Percentiles rank a stretch among this genome's conserved stretches.
Conservation (phyloP, 2,797 vertebrate genomes). For the Lemur catta region DNA sequence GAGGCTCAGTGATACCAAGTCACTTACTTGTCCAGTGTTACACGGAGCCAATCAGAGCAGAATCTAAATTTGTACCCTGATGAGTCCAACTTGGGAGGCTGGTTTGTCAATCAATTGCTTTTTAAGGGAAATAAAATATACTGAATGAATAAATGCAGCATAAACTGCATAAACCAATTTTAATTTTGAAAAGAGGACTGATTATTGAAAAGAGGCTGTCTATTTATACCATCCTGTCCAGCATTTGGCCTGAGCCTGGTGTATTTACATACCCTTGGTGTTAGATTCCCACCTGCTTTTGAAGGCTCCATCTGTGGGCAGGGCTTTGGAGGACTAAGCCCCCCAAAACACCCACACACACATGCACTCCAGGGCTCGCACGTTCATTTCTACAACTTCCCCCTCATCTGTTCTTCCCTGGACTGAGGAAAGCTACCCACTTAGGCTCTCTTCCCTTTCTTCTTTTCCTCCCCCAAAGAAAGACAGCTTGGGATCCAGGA, state of each 20-base stretch:
- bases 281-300: neutral
- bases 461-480: neutral
- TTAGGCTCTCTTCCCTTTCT: neutral
- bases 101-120: neutral
- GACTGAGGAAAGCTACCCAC: neutral
- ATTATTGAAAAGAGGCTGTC: neutral
- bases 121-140: neutral
- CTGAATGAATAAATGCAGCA: neutral
- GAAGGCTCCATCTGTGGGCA: neutral
- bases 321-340: neutral
- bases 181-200: constrained; percentile 14
- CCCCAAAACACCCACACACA: neutral
- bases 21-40: neutral
- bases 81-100: neutral
- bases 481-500: neutral
- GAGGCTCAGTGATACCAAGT: neutral
- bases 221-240: neutral
- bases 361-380: neutral
- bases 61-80: neutral
- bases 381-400: neutral
- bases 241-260: neutral
- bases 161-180: neutral
- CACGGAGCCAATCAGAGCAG: neutral
- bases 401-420: neutral
- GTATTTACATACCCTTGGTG: neutral